Evolutionary conservation across 2,888 invertebrate genomes (phyloP), one percentile per base, ranked within the genome.

Genomic region (Calephelis perditalis): DNA sequence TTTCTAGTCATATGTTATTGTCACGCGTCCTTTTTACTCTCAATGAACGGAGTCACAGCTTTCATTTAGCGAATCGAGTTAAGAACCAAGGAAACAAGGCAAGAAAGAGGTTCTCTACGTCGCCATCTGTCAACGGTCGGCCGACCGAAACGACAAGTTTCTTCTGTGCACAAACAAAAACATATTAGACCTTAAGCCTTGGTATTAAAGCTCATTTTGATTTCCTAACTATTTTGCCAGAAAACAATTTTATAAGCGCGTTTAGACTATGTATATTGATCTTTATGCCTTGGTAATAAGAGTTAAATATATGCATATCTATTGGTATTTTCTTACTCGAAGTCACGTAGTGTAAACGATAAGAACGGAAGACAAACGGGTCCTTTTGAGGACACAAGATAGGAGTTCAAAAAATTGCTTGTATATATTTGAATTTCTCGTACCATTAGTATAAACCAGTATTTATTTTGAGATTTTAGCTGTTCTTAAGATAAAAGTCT

Each of bases 31-130:
- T 58, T 62, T 63, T 67, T 58, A 60, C 60, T 58, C 65, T 62
- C 61, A 65, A 63, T 70, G 70, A 77, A 77, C 75, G 75, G 71
- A 78, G 69, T 73, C 77, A 72, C 72, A 70, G 75, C 74, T 74
- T 79, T 79, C 77, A 81, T 82, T 84, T 78, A 78, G 76, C 77
- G 80, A 79, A 83, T 82, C 80, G 78, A 82, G 78, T 82, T 81
- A 81, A 74, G 78, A 81, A 78, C 78, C 75, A 74, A 77, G 79
- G 78, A 79, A 82, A 82, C 83, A 82, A 74, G 73, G 73, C 76
- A 77, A 83, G 81, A 82, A 80, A 82, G 78, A 78, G 75, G 78
- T 76, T 77, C 76, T 69, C 73, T 74, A 70, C 78, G 81, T 78
- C 78, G 78, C 78, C 84, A 82, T 85, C 82, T 80, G 82, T 85